Conservation (phyloP, 2,888 invertebrate species). For the Stenodera caucasica region DNA sequence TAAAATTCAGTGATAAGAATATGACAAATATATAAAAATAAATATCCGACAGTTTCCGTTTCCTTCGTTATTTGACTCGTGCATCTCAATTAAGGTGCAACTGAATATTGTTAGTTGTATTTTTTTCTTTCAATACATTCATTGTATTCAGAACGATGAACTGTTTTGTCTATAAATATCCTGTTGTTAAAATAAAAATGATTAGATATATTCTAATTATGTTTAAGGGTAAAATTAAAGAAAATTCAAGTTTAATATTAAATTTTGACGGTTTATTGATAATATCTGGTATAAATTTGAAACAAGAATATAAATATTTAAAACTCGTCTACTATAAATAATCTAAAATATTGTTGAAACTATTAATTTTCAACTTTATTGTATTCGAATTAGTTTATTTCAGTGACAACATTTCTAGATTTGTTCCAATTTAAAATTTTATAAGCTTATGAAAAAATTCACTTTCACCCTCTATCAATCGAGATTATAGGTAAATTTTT, state of each 20-base stretch:
- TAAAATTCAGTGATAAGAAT: background rate
- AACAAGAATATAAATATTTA: slow-evolving; percentile 2
- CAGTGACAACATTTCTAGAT: no score
- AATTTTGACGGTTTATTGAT: no score
- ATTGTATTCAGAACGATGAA: slow-evolving; percentile 11
- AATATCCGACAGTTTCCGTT: slow-evolving; percentile 4
- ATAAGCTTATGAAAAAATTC: background rate
- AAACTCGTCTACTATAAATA: background rate
- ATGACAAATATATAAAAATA: slow-evolving; percentile 1
- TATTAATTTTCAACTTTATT: background rate
- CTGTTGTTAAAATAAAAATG: background rate
- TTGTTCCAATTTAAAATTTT: no score
- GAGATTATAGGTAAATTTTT: no score
- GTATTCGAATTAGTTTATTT: background rate
- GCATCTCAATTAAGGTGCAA: slow-evolving; percentile 9
- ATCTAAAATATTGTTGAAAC: background rate
- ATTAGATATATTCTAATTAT: background rate
- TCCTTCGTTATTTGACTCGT: slow-evolving; percentile 5
- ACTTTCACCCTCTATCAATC: background rate
- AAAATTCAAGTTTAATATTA: no score
- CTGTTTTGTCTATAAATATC: slow-evolving; percentile 12
- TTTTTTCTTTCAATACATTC: slow-evolving; percentile 6
- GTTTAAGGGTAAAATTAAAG: no score
- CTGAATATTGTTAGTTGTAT: background rate
- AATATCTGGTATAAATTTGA: slow-evolving; percentile 2